A percentile compares a stretch with the other conserved stretches of the same genome.
Conservation (phyloP, 2,888 invertebrate species). For the Galeopsomyia nigrocyanea region DNA sequence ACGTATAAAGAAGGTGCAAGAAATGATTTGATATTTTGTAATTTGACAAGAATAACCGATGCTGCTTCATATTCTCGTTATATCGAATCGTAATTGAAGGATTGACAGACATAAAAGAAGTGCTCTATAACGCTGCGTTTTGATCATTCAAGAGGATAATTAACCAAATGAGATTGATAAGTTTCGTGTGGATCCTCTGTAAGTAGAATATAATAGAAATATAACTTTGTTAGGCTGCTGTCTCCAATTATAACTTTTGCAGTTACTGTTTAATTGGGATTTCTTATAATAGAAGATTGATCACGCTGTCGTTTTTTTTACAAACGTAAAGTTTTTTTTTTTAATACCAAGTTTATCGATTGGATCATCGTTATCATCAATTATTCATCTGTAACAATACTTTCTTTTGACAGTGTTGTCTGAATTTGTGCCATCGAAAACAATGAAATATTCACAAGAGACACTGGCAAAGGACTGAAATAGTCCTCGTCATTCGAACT, state of each 20-base stretch:
- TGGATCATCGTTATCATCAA: neutral
- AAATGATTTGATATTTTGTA: too few species aligned
- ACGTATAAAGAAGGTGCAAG: too few species aligned
- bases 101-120: too few species aligned
- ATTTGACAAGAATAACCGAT: too few species aligned
- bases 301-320: neutral
- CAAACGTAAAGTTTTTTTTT: slow-evolving; percentile 8
- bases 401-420: too few species aligned
- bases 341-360: slow-evolving; percentile 14
- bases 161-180: slow-evolving; percentile 29
- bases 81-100: too few species aligned
- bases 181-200: neutral
- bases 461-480: too few species aligned
- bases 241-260: slow-evolving; percentile 32
- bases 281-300: slow-evolving; percentile 8
- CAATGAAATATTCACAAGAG: too few species aligned
- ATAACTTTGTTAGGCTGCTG: slow-evolving; percentile 23
- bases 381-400: neutral
- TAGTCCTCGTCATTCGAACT: too few species aligned
- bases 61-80: too few species aligned
- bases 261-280: slow-evolving; percentile 17
- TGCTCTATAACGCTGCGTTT: too few species aligned
- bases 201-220: slow-evolving; percentile 18
- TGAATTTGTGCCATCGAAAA: too few species aligned
- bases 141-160: slow-evolving; percentile 7